Conservation (phyloP, 1,140 invertebrate genomes). For the Philopotamus ludificatus region DNA sequence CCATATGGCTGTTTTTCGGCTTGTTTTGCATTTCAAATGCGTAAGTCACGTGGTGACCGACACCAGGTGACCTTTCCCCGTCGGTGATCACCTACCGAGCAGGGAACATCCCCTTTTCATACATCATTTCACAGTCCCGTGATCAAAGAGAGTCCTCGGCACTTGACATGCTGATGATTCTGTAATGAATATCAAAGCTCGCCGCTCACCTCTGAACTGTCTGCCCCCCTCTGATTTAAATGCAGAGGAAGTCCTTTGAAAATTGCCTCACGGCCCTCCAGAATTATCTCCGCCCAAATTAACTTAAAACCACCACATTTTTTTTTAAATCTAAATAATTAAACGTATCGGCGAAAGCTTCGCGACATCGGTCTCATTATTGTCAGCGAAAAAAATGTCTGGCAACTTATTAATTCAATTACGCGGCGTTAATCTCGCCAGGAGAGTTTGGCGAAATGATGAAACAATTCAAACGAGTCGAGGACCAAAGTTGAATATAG, state of each 20-base stretch:
- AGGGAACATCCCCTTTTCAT: slow-evolving; percentile 17
- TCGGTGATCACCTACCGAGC: slow-evolving; percentile 7
- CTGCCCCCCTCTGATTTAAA: not conserved
- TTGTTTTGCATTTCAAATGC: too few species aligned
- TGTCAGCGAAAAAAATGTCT: too few species aligned
- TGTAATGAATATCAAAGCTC: slow-evolving; percentile 37
- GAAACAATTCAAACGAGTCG: slow-evolving; percentile 11
- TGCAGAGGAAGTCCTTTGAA: slow-evolving; percentile 9
- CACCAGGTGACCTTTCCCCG: slow-evolving; percentile 35
- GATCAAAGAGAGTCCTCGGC: slow-evolving; percentile 35
- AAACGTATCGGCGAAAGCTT: not conserved
- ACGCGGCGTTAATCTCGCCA: too few species aligned
- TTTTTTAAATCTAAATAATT: not conserved
- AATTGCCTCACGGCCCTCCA: slow-evolving; percentile 11
- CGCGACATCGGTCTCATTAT: too few species aligned
- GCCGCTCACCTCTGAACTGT: not conserved
- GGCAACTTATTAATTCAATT: too few species aligned
- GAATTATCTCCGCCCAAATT: slow-evolving; percentile 20
- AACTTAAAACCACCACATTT: slow-evolving; percentile 3
- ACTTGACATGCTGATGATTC: slow-evolving; percentile 34
- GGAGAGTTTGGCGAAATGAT: slow-evolving; percentile 8
- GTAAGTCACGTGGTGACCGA: too few species aligned
- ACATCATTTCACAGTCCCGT: slow-evolving; percentile 33
- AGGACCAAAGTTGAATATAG: slow-evolving; percentile 6
- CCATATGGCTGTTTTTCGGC: too few species aligned